phyloP scores from a whole-genome alignment of 2,113 vertebrate genomes.

The Petrocephalus zakoni region DNA sequence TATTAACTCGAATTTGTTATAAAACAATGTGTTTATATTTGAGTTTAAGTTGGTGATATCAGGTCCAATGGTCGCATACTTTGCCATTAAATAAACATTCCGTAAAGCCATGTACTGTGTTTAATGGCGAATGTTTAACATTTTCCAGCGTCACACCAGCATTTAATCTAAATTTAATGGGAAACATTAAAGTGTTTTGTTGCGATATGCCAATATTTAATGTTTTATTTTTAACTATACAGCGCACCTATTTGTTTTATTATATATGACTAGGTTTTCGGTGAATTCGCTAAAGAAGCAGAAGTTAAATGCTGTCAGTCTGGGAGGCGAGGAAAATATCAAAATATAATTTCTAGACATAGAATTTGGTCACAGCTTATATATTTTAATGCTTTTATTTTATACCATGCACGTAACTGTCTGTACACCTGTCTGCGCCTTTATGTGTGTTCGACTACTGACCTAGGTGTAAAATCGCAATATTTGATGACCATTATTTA shows the following conservation, averaged over 20 bases:
- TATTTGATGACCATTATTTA: neutral
- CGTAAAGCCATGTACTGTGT: neutral
- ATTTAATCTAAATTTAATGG: neutral
- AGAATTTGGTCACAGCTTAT: neutral
- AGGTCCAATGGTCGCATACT: slow-evolving; percentile 44
- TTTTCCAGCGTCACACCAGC: neutral
- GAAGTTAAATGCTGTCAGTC: neutral
- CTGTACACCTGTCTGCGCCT: neutral
- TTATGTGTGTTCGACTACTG: neutral
- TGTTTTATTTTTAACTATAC: neutral
- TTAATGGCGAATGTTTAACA: neutral
- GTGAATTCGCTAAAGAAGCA: neutral
- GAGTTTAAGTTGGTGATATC: slow-evolving; percentile 61
- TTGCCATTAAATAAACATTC: slow-evolving; percentile 12
- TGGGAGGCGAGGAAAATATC: neutral
- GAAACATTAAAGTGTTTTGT: neutral
- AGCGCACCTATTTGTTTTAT: neutral
- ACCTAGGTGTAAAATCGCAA: neutral
- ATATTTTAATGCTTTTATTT: neutral
- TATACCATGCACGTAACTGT: neutral
- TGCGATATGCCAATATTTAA: neutral
- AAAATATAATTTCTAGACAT: neutral
- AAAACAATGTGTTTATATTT: slow-evolving; percentile 74
- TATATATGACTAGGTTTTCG: neutral
- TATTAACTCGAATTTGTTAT: slow-evolving; percentile 90